A percentile compares a stretch with the other conserved stretches of the same genome.
These are phyloP conservation scores for Endomychus coccineus DNA, from an alignment of 2,888 invertebrate species.

Conservation along the genomic window DNA sequence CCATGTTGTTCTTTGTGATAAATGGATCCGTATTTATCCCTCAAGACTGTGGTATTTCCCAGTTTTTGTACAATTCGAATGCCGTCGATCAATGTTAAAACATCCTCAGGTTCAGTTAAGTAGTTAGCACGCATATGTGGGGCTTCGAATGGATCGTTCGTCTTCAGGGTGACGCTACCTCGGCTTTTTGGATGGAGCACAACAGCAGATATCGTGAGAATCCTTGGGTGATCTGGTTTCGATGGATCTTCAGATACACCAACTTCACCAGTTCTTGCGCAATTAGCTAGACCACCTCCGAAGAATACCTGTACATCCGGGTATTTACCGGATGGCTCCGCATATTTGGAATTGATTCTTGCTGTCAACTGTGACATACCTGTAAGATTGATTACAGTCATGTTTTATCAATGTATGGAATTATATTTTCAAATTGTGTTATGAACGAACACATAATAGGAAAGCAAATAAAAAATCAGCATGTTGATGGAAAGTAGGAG, in stretches of 20 bases:
- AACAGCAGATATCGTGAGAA: slow-evolving; percentile 50
- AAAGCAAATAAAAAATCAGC: too few species aligned
- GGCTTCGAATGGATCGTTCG: slow-evolving; percentile 58
- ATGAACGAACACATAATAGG: too few species aligned
- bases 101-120: slow-evolving; percentile 58
- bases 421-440: too few species aligned
- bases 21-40: slow-evolving; percentile 51
- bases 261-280: slow-evolving; percentile 48
- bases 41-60: slow-evolving; percentile 51
- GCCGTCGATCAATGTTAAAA: slow-evolving; percentile 56
- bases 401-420: background rate
- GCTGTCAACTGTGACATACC: slow-evolving; percentile 59
- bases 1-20: slow-evolving; percentile 46
- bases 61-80: slow-evolving; percentile 52
- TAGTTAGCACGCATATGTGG: slow-evolving; percentile 77
- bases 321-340: slow-evolving; percentile 51
- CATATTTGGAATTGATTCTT: slow-evolving; percentile 53
- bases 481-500: too few species aligned
- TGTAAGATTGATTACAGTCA: slow-evolving; percentile 3
- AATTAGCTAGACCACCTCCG: slow-evolving; percentile 56
- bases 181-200: slow-evolving; percentile 60
- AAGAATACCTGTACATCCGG: slow-evolving; percentile 64
- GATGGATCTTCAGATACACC: slow-evolving; percentile 40
- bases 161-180: slow-evolving; percentile 56
- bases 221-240: slow-evolving; percentile 33